Base-by-base conservation (phyloP, 2,113 vertebrate species). In the Tiliqua scincoides region DNA sequence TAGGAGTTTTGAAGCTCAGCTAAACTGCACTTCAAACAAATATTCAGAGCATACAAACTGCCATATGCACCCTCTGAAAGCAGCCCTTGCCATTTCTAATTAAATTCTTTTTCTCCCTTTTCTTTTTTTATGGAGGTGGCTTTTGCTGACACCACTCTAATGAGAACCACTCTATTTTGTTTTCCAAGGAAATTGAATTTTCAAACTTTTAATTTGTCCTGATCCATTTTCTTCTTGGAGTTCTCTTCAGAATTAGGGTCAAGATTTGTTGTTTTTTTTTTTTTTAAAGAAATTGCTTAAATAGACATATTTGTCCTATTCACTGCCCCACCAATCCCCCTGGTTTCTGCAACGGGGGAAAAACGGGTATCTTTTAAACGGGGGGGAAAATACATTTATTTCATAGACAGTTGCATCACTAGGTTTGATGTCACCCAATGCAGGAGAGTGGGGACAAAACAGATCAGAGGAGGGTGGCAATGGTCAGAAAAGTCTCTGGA, bases 101-200 rank as follows among this genome's bases (percentile, higher is more conserved):
- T 94, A 93, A 92, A 89, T 71, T 68, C n/a, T n/a, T 48, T 48
- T 48, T 48, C n/a, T n/a, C n/a, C n/a, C n/a, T 48, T 48, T 48
- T 48, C 4, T 48, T 48, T 48, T 35, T 88, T 89, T 89, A 85
- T 81, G 86, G 57, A n/a, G 73, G 85, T 87, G 25, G 25, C 76
- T 90, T 91, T 57, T 85, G 82, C 37, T 59, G 75, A 71, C 87
- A 93, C 75, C 67, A 81, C 15, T 82, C 61, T 83, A 93, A 91
- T 77, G 48, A 59, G 79, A 93, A 63, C 25, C 85, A 92, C 86
- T 83, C 57, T 65, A 17, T 77, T 85, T 78, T 85, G 3, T 43
- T 7, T 30, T 91, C 84, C 85, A 87, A 84, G 25, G 37, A 77
- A 91, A 95, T 91, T 88, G 79, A 92, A 87, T 35, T 91, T 35